These are phyloP conservation scores for Oligia latruncula DNA, from an alignment of 2,888 invertebrate species.

Conservation along the genomic window DNA sequence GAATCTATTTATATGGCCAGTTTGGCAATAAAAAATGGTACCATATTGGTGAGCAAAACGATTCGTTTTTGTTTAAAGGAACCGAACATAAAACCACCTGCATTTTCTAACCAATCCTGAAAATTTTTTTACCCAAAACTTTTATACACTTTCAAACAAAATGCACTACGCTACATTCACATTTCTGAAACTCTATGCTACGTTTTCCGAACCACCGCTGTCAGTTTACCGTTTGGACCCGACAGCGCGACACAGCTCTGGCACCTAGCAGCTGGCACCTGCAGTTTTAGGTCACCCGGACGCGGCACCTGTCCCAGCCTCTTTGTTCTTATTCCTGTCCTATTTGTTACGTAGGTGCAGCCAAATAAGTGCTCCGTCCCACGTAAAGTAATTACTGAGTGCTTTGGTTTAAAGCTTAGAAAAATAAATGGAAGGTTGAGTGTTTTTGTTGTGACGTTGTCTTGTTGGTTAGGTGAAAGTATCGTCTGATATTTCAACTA, in stretches of 20 bases:
- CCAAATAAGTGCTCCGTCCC: slow-evolving; percentile 57
- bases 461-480: background rate
- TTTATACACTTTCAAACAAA: background rate
- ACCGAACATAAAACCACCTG: background rate
- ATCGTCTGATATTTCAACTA: background rate
- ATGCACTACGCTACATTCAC: background rate
- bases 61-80: background rate
- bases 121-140: background rate
- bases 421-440: slow-evolving; percentile 34
- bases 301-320: slow-evolving; percentile 73
- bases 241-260: slow-evolving; percentile 72
- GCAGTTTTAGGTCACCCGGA: slow-evolving; percentile 87
- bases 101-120: background rate
- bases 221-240: slow-evolving; percentile 47
- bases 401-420: slow-evolving; percentile 36
- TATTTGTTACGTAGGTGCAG: slow-evolving; percentile 65
- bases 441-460: background rate
- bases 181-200: background rate
- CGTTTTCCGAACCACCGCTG: slow-evolving; percentile 39
- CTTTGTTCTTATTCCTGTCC: slow-evolving; percentile 76
- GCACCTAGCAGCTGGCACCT: slow-evolving; percentile 81
- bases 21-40: background rate
- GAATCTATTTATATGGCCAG: background rate
- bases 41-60: background rate
- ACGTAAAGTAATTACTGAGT: slow-evolving; percentile 56